Percentiles rank a stretch among this genome's conserved stretches.
Evolutionary conservation across 2,113 vertebrate genomes (phyloP).

Genomic region (Eurypyga helias): DNA sequence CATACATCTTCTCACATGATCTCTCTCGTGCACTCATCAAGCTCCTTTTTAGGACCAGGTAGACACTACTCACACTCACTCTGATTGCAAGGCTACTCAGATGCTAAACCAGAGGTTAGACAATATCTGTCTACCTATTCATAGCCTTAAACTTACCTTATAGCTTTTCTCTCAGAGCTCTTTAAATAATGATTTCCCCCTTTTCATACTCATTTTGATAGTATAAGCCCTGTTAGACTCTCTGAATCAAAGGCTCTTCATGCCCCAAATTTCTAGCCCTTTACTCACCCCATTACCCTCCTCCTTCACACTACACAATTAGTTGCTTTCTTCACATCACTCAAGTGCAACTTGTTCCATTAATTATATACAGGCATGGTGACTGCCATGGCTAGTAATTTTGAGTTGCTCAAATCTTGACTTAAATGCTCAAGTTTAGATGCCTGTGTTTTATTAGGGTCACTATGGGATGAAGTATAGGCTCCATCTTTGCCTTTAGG

Average conservation of each 20-base stretch:
- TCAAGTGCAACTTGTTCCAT: background rate
- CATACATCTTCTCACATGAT: background rate
- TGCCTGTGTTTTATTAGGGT: background rate
- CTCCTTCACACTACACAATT: background rate
- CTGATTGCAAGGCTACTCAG: background rate
- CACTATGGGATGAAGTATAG: background rate
- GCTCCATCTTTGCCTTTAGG: background rate
- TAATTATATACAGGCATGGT: background rate
- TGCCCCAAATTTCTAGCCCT: background rate
- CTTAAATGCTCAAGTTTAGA: background rate
- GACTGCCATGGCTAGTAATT: background rate
- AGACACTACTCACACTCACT: background rate
- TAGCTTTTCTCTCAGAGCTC: background rate
- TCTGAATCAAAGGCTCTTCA: background rate
- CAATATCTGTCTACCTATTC: background rate
- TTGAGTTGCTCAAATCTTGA: background rate
- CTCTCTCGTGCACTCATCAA: background rate
- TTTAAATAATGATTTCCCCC: background rate
- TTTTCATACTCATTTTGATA: background rate
- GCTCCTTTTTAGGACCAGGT: background rate
- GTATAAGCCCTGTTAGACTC: background rate
- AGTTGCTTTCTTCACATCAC: background rate
- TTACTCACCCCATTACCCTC: background rate
- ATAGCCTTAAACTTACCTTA: background rate
- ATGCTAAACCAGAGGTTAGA: background rate